These are phyloP conservation scores for Pseudomyrmex dendroicus DNA, from an alignment of 1,140 invertebrate genomes.

Conservation along the genomic window DNA sequence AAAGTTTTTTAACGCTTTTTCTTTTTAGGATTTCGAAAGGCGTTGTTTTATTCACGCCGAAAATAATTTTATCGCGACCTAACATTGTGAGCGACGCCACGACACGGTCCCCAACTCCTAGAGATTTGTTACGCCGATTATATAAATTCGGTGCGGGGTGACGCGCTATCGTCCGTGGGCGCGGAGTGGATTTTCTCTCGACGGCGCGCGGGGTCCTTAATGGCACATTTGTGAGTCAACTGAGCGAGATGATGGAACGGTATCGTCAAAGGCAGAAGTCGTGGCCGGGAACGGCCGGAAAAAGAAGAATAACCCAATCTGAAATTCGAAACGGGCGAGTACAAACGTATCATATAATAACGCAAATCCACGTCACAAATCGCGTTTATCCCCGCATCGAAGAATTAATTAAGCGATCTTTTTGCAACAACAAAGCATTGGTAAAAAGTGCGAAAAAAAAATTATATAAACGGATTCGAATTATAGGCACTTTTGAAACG, in stretches of 20 bases:
- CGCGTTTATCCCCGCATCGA: not conserved
- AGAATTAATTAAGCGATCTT: constrained; percentile 1
- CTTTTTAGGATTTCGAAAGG: no score
- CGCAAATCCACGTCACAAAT: not conserved
- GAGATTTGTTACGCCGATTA: constrained; percentile 72
- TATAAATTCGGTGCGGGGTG: constrained; percentile 59
- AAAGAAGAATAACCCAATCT: constrained; percentile 42
- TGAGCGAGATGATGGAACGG: constrained; percentile 73
- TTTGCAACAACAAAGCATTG: no score
- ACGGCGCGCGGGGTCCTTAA: constrained; percentile 55
- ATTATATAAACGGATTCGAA: no score
- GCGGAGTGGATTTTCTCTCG: constrained; percentile 50
- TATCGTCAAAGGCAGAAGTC: constrained; percentile 68
- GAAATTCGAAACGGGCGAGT: constrained; percentile 69
- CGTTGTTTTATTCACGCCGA: no score
- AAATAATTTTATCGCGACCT: no score
- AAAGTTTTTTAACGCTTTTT: no score
- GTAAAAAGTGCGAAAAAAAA: no score
- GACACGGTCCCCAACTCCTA: constrained; percentile 24
- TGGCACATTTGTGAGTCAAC: constrained; percentile 71
- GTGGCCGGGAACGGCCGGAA: constrained; percentile 31
- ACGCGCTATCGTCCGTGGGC: constrained; percentile 53
- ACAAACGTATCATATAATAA: constrained; percentile 6
- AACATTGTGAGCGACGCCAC: not conserved
- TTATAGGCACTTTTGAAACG: not conserved